Evolutionary conservation across 2,888 invertebrate genomes (phyloP).

Genomic region (Acleris sparsana): DNA sequence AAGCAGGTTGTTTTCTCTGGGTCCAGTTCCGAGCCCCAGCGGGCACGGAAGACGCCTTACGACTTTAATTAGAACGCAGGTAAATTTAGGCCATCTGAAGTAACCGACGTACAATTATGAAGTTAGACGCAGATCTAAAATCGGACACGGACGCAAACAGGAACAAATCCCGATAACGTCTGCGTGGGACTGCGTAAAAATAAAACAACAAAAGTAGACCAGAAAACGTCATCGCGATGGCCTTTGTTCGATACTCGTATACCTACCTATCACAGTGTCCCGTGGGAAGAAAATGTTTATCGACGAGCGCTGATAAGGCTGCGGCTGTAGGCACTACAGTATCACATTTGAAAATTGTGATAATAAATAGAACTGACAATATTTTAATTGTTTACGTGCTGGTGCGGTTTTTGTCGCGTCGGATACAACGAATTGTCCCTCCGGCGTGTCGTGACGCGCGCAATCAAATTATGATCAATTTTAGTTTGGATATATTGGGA

Average conservation of each 20-base stretch:
- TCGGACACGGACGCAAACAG: constrained; percentile 9
- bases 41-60: constrained; percentile 25
- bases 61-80: constrained; percentile 26
- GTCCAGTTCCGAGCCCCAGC: neutral
- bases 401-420: constrained; percentile 65
- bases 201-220: constrained; percentile 20
- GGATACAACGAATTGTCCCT: constrained; percentile 64
- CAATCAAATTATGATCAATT: constrained; percentile 62
- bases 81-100: constrained; percentile 10
- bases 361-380: constrained; percentile 55
- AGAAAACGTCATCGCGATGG: constrained; percentile 17
- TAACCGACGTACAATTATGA: neutral
- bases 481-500: constrained; percentile 48
- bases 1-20: constrained; percentile 13
- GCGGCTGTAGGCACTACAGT: constrained; percentile 46
- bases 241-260: constrained; percentile 21
- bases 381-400: constrained; percentile 70
- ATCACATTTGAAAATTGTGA: constrained; percentile 42
- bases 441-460: constrained; percentile 57
- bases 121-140: neutral
- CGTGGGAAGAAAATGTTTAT: constrained; percentile 76
- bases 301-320: constrained; percentile 59
- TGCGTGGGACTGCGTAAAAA: constrained; percentile 6
- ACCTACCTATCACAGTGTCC: constrained; percentile 49
- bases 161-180: constrained; percentile 19